Evolutionary conservation across 2,797 vertebrate genomes (phyloP).

Genomic region (Eulemur mongoz): DNA sequence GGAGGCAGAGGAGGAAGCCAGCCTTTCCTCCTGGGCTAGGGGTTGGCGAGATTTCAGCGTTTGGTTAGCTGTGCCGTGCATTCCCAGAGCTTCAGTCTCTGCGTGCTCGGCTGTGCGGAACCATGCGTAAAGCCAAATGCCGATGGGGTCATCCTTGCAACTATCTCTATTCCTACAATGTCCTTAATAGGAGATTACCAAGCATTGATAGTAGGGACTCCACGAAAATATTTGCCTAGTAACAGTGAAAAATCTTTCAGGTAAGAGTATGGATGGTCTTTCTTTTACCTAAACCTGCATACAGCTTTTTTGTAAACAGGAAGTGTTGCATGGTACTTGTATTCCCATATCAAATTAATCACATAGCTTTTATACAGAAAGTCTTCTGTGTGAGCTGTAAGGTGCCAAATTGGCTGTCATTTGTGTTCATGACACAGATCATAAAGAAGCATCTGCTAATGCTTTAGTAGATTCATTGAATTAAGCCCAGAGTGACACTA

Average conservation of each 20-base stretch:
- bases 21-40: neutral
- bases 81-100: neutral
- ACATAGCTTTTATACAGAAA: constrained; percentile 5
- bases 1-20: neutral
- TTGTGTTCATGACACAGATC: constrained; percentile 17
- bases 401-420: constrained; percentile 55
- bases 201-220: neutral
- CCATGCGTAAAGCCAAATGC: neutral
- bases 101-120: neutral
- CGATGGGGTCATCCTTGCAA: neutral
- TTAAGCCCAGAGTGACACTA: constrained; percentile 64
- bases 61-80: neutral
- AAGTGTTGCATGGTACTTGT: constrained; percentile 30
- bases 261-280: neutral
- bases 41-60: neutral
- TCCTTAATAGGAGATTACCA: neutral
- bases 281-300: neutral
- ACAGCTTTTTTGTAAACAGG: constrained; percentile 31
- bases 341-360: constrained; percentile 32
- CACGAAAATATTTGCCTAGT: constrained; percentile 3
- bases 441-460: constrained; percentile 57
- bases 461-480: constrained; percentile 57
- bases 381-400: constrained; percentile 17
- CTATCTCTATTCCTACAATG: neutral
- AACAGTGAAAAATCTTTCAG: neutral